Conservation (phyloP, 2,888 invertebrate species). For the Trissonchulus latispiculum region DNA sequence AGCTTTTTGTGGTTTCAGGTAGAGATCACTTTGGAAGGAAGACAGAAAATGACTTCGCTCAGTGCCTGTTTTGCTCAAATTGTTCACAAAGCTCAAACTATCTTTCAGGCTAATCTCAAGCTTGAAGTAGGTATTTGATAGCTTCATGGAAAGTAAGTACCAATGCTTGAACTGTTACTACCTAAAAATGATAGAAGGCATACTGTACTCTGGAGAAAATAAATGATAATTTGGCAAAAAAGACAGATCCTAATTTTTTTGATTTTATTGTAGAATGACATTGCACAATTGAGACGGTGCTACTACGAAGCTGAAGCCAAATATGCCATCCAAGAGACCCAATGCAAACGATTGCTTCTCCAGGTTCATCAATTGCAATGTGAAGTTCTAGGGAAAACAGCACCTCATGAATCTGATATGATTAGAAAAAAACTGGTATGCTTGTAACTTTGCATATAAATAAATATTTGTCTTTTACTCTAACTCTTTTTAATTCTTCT, state of each 20-base stretch:
- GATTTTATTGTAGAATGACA: no score
- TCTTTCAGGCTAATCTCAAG: conserved; percentile 72
- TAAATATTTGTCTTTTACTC: no score
- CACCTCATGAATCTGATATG: conserved; percentile 48
- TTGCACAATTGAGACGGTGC: conserved; percentile 63
- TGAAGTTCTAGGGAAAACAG: conserved; percentile 43
- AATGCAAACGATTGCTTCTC: conserved; percentile 50
- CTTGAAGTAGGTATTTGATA: conserved; percentile 64
- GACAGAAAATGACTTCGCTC: conserved; percentile 66
- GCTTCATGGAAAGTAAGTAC: no score
- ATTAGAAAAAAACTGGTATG: conserved; percentile 51
- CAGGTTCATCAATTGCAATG: conserved; percentile 47
- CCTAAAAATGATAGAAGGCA: no score
- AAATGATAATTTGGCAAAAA: no score
- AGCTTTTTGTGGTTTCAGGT: no score
- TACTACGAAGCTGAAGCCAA: conserved; percentile 57
- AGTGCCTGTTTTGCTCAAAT: conserved; percentile 72
- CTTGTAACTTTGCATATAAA: no score
- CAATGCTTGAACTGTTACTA: no score
- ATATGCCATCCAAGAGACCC: background rate
- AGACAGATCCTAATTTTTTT: no score
- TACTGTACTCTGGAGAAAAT: no score
- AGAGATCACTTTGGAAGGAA: conserved; percentile 57
- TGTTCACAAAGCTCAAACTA: conserved; percentile 69
- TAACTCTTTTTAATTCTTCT: background rate